Base-by-base conservation (phyloP, 2,888 invertebrate genomes). In the Cotesia congregata region DNA sequence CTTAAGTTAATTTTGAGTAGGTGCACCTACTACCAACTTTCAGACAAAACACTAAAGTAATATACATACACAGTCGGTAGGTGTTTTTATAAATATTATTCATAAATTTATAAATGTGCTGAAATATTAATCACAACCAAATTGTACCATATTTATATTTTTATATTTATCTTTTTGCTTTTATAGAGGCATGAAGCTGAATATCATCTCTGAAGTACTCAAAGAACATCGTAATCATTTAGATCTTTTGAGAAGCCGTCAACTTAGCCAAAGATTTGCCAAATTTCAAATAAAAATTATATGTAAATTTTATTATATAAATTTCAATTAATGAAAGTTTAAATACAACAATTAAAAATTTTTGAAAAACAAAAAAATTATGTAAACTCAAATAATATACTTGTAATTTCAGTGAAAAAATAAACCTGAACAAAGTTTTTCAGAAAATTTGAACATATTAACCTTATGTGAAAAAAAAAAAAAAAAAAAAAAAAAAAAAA, bases 341-440 rank as follows among this genome's bases (percentile, higher is more conserved):
- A n/a, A 64, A 64, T 64, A 9, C 40, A 67, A 20, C 1, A 71
- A 71, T 30, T 60, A 30, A n/a, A 59, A 38, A 6, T 39, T 30
- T 71, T 78, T 79, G 30, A 30, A 30, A 77, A 80, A 69, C 73
- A 77, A 70, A 64, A 71, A 60, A 77, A 74, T 78, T 82, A 20
- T 81, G 73, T 6, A 85, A 82, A 81, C 62, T 82, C 6, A 81
- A 78, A 67, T 79, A 1, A 81, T 76, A 59, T 80, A 82, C 39
- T 81, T 85, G 60, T 80, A 78, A 60, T 82, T 85, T 64, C 78
- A 81, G 7, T 82, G 84, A 78, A 83, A 80, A 79, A 77, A 30
- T 78, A 80, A 6, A 74, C 80, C 39, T 59, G 76, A 50, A 12
- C 82, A 80, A 17, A 80, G 79, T 75, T 30, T 74, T 6, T 75